Conservation (phyloP, 2,888 invertebrate genomes). For the Griposia aprilina region DNA sequence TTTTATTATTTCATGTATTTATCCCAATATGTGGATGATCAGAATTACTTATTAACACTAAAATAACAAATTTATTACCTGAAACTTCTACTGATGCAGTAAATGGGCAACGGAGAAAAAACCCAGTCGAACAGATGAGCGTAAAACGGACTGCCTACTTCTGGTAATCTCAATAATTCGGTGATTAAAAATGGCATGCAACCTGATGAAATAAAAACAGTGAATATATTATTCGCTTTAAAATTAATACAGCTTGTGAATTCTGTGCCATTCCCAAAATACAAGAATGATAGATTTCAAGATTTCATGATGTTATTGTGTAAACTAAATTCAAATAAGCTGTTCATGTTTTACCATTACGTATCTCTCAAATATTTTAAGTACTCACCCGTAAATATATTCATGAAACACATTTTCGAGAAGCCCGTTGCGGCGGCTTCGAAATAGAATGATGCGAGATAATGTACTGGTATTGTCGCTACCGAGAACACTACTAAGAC, state of each 20-base stretch:
- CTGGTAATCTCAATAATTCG: constrained; percentile 92
- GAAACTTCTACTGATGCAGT: constrained; percentile 86
- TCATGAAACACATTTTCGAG: constrained; percentile 93
- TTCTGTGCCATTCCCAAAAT: constrained; percentile 37
- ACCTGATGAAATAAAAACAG: constrained; percentile 87
- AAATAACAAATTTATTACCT: constrained; percentile 74
- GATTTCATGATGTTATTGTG: constrained; percentile 24
- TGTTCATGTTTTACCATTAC: constrained; percentile 33
- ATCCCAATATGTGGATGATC: constrained; percentile 5
- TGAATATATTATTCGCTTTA: constrained; percentile 49
- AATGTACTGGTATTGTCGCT: constrained; percentile 93
- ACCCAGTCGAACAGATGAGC: constrained; percentile 93
- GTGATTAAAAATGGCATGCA: constrained; percentile 93
- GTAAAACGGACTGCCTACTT: constrained; percentile 91
- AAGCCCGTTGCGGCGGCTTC: constrained; percentile 94
- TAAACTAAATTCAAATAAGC: constrained; percentile 40
- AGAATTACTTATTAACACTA: constrained; percentile 18
- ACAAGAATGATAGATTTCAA: constrained; percentile 44
- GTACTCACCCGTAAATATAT: constrained; percentile 91
- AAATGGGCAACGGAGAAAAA: constrained; percentile 93
- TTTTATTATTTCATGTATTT: constrained; percentile 12
- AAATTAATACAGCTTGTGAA: constrained; percentile 44
- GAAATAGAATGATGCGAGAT: constrained; percentile 93
- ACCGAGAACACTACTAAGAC: constrained; percentile 93
- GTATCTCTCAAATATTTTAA: background rate